phyloP scores from a whole-genome alignment of 2,797 vertebrate genomes.

The Psittacula echo region DNA sequence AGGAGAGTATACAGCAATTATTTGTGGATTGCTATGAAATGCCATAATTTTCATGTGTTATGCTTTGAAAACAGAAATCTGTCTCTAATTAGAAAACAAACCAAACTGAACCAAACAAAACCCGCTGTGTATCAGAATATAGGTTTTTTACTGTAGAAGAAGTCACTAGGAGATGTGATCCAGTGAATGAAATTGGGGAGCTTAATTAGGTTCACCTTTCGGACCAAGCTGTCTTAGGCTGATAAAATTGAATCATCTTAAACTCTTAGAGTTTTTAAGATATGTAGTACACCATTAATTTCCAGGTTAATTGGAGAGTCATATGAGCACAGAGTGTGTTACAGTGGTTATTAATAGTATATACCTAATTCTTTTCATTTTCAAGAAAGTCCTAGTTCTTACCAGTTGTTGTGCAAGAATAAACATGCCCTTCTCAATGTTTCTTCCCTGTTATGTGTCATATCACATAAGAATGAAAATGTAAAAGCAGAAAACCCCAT shows the following conservation, averaged over 20 bases:
- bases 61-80: background rate
- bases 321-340: background rate
- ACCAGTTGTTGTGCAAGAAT: background rate
- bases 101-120: background rate
- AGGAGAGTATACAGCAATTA: background rate
- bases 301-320: background rate
- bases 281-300: background rate
- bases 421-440: background rate
- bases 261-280: background rate
- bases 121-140: background rate
- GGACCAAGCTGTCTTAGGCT: background rate
- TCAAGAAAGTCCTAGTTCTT: background rate
- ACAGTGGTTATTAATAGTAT: background rate
- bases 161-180: conserved; percentile 10
- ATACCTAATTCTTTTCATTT: background rate
- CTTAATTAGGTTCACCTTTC: background rate
- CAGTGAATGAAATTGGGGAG: background rate
- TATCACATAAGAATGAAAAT: background rate
- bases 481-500: rapidly evolving
- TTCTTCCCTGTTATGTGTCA: background rate
- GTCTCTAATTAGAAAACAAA: background rate
- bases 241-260: background rate
- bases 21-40: background rate
- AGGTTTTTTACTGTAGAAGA: background rate
- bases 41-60: background rate